These are phyloP conservation scores for Propithecus perrieri DNA, from an alignment of 2,797 vertebrate genomes.

Conservation along the genomic window DNA sequence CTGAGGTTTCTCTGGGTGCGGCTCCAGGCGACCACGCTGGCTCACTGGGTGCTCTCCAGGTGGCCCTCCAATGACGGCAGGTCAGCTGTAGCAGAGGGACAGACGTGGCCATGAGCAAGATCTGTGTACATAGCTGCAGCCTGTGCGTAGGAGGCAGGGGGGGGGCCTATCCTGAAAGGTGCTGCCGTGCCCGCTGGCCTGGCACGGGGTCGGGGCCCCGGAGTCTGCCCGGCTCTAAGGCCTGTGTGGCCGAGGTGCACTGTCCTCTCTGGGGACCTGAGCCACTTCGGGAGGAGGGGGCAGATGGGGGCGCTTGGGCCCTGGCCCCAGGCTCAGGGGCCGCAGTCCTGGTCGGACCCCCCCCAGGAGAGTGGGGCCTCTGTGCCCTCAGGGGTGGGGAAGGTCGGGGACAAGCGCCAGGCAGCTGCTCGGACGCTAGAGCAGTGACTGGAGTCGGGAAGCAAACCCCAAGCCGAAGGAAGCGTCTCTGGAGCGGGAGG, in stretches of 20 bases:
- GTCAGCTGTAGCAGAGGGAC: not conserved
- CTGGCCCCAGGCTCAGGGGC: not conserved
- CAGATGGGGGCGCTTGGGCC: not conserved
- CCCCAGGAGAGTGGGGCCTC: not conserved
- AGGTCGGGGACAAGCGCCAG: not conserved
- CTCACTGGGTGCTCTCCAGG: not conserved
- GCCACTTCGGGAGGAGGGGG: not conserved
- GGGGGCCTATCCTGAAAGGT: not conserved
- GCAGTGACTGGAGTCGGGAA: not conserved
- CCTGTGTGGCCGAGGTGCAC: accelerated
- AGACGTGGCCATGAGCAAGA: accelerated
- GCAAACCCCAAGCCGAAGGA: accelerated
- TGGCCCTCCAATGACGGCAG: accelerated
- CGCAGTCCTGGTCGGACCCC: accelerated
- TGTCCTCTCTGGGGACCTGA: too few relatives aligned
- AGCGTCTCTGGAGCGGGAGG: not conserved
- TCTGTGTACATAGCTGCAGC: not conserved
- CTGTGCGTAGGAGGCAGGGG: too few relatives aligned
- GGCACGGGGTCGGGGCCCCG: not conserved
- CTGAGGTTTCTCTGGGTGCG: accelerated
- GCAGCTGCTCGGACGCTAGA: not conserved
- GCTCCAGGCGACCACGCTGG: accelerated
- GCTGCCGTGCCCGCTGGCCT: not conserved
- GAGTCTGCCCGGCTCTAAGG: not conserved
- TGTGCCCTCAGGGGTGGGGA: accelerated